phyloP scores from a whole-genome alignment of 2,113 vertebrate genomes.

The Campylorhamphus procurvoides region DNA sequence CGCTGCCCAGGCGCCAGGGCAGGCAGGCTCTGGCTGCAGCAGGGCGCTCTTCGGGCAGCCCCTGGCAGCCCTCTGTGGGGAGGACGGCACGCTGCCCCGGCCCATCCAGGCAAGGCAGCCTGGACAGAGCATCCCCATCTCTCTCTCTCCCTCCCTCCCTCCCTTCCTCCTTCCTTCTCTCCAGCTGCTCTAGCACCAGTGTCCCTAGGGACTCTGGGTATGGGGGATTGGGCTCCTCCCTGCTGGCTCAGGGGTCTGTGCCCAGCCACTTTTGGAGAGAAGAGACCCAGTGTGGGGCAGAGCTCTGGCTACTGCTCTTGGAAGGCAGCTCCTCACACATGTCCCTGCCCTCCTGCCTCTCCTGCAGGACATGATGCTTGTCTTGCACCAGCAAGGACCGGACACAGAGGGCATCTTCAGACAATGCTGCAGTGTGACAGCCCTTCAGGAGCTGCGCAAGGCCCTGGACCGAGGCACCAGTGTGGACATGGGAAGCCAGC shows the following conservation, averaged over 20 bases:
- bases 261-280: neutral
- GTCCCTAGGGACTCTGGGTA: neutral
- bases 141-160: neutral
- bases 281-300: neutral
- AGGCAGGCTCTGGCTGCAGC: neutral
- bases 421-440: fast-evolving
- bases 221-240: neutral
- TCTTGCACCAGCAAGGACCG: neutral
- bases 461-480: neutral
- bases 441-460: neutral
- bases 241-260: neutral
- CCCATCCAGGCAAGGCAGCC: neutral
- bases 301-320: neutral
- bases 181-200: neutral
- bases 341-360: neutral
- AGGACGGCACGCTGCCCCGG: neutral
- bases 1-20: neutral
- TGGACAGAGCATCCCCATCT: neutral
- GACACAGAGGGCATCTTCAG: neutral
- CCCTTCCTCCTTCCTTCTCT: neutral
- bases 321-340: neutral
- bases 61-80: neutral
- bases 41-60: neutral
- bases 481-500: neutral
- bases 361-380: neutral